Percentiles rank a stretch among this genome's conserved stretches.
phyloP scores from a whole-genome alignment of 1,140 invertebrate genomes.

The Zaprionus kolodkinae region DNA sequence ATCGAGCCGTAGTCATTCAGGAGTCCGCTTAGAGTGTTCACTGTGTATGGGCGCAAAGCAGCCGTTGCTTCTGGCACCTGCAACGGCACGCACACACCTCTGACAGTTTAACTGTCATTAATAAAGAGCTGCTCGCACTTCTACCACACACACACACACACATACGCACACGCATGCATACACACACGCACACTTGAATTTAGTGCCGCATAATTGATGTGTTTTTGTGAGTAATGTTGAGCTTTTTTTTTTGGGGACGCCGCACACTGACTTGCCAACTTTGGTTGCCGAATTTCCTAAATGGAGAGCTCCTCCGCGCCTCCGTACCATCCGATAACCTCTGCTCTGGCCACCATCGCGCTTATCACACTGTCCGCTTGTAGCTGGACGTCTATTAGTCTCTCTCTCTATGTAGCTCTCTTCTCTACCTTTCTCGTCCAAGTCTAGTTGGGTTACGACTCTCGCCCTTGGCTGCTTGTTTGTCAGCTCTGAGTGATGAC shows the following conservation, averaged over 20 bases:
- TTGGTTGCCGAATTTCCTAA: slow-evolving; percentile 10
- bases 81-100: slow-evolving; percentile 73
- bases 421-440: background rate
- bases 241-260: slow-evolving; percentile 51
- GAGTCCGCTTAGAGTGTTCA: slow-evolving; percentile 5
- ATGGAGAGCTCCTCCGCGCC: background rate
- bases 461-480: slow-evolving; percentile 59
- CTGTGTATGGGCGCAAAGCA: background rate
- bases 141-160: slow-evolving; percentile 19
- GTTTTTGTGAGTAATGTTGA: slow-evolving; percentile 79
- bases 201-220: slow-evolving; percentile 73
- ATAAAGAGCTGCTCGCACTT: slow-evolving; percentile 63
- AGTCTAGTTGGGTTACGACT: slow-evolving; percentile 14
- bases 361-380: slow-evolving; percentile 38
- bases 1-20: slow-evolving; percentile 28
- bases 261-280: slow-evolving; percentile 73
- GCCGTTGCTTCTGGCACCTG: slow-evolving; percentile 61
- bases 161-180: slow-evolving; percentile 35
- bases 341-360: background rate
- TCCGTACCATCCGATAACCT: background rate
- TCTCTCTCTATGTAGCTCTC: background rate
- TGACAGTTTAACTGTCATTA: slow-evolving; percentile 82
- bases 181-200: slow-evolving; percentile 31
- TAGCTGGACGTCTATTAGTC: slow-evolving; percentile 1
- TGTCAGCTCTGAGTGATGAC: slow-evolving; percentile 77